Conservation (phyloP, 1,140 invertebrate species). For the Zaprionus nigranus region DNA sequence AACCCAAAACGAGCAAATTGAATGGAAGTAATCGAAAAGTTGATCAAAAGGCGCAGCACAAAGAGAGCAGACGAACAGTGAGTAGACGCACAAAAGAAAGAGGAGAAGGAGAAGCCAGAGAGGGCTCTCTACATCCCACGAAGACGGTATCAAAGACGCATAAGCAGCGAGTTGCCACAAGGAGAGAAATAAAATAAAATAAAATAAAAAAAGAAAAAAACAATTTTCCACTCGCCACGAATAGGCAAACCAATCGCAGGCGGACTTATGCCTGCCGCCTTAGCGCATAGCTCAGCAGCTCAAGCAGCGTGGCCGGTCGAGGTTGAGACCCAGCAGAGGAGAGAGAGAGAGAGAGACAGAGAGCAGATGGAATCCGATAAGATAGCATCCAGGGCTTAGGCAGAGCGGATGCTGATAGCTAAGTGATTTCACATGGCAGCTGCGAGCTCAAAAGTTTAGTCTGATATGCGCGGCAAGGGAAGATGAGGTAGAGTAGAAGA, state of each 20-base stretch:
- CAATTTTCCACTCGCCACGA: constrained; percentile 25
- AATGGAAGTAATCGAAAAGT: constrained; percentile 55
- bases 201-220: constrained; percentile 27
- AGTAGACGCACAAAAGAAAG: too few relatives aligned
- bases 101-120: background rate
- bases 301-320: constrained; percentile 18
- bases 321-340: background rate
- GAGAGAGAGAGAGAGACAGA: background rate
- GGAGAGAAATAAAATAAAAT: background rate
- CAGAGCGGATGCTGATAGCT: constrained; percentile 17
- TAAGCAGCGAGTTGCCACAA: constrained; percentile 32
- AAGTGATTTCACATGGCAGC: constrained; percentile 31
- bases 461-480: constrained; percentile 4
- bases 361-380: constrained; percentile 38
- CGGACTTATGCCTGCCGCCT: constrained; percentile 30
- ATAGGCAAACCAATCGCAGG: constrained; percentile 36
- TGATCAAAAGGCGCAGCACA: constrained; percentile 24
- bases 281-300: constrained; percentile 31
- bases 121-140: background rate
- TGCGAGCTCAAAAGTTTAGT: constrained; percentile 31
- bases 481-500: background rate
- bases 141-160: constrained; percentile 40
- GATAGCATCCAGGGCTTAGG: constrained; percentile 31
- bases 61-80: constrained; percentile 6
- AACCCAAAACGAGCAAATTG: constrained; percentile 46